Base-by-base conservation (phyloP, 92 coral and sea anemone genomes). In the Zoanthus sansibaricus region DNA sequence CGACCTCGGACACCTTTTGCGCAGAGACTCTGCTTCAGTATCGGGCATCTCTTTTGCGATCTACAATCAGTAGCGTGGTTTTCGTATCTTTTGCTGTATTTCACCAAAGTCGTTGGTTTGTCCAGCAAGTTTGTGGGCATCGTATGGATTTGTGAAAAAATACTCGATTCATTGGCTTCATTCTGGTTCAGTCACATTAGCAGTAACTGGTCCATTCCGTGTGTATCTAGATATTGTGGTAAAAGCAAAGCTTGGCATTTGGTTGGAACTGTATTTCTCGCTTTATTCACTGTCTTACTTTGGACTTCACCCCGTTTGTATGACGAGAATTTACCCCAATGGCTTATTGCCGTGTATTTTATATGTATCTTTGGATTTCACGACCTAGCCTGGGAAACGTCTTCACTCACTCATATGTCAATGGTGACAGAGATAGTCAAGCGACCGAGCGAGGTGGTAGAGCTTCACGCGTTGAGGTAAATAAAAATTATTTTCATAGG, bases 381-480 rank as follows among this genome's bases (percentile, higher is more conserved):
- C 21, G 89, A 91, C 66, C 25, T 88, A 5, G 94, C 96, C 16
- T 94, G 95, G 95, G 84, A 89, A 10, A 59, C 92, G 4, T 66
- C 95, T 0, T 92, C 92, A 20, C 83, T 92, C 12, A 93, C 95
- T 16, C 94, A 93, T 37, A 82, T 94, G 70, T 94, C 98, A 2
- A 88, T 94, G 74, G 94, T 94, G n/a, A 87, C 98, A 3, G 98
- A 89, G 71, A 84, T 91, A 47, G 98, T 94, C 33, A 93, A 87
- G 82, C 86, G 96, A 58, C 98, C 94, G 32, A 87, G 89, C 42
- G 98, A 94, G 49, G 94, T 93, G 92, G 93, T 94, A 68, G 95
- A 94, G 72, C 90, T 94, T 0, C 94, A 94, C 20, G 95, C 94
- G 15, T 66, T 91, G 68, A 87, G 91, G 98, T 94, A 76, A 54